phyloP scores from a whole-genome alignment of 2,113 vertebrate species.

The Boulengeromyrus knoepffleri region DNA sequence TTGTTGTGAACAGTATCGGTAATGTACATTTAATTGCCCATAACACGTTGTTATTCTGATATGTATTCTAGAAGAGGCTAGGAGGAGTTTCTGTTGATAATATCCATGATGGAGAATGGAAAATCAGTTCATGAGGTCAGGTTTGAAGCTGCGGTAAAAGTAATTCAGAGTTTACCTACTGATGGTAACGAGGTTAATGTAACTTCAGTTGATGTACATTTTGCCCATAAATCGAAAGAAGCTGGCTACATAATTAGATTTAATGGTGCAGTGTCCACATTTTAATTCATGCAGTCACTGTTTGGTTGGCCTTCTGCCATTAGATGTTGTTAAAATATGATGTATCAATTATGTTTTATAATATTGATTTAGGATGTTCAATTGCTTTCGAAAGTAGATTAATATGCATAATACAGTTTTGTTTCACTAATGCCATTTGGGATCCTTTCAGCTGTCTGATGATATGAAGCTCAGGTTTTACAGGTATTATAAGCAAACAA shows the following conservation, averaged over 20 bases:
- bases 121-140: constrained; percentile 67
- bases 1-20: neutral
- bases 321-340: neutral
- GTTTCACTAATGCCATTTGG: constrained; percentile 67
- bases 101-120: constrained; percentile 63
- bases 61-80: neutral
- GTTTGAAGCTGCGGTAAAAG: constrained; percentile 83
- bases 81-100: neutral
- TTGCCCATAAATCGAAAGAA: neutral
- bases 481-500: constrained; percentile 86
- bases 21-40: neutral
- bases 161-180: constrained; percentile 83
- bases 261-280: neutral
- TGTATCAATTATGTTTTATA: neutral
- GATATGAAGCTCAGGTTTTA: constrained; percentile 73
- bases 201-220: neutral
- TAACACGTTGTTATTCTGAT: neutral
- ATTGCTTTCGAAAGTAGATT: neutral
- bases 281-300: neutral
- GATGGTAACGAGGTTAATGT: constrained; percentile 64
- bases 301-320: neutral
- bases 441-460: neutral
- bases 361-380: neutral
- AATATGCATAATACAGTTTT: neutral
- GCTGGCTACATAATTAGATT: neutral